Evolutionary conservation across 2,888 invertebrate genomes (phyloP).

Genomic region (Saturnia japonica): DNA sequence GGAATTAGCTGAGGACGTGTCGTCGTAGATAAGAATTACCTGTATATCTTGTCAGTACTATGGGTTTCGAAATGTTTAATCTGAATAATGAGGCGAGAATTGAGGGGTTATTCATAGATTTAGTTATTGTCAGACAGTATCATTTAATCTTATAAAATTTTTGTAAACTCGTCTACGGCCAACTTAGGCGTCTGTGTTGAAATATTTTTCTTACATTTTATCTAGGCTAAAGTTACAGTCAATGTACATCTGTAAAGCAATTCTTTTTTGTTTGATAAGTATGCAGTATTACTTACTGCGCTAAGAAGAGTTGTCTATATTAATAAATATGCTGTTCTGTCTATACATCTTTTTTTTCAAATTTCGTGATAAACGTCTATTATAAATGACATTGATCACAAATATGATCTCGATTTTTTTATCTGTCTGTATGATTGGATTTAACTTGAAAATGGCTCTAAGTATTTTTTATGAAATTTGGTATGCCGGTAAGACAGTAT

Average conservation of each 20-base stretch:
- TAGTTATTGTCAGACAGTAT: neutral
- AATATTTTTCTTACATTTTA: neutral
- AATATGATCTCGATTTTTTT: too few relatives aligned
- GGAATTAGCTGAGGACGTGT: conserved; percentile 45
- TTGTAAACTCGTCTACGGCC: neutral
- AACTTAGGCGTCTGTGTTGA: neutral
- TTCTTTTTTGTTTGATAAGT: neutral
- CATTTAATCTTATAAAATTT: too few relatives aligned
- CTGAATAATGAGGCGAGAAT: conserved; percentile 9
- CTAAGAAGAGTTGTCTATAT: too few relatives aligned
- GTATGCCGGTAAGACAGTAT: too few relatives aligned
- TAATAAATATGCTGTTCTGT: too few relatives aligned
- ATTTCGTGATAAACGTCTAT: too few relatives aligned
- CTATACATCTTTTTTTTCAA: too few relatives aligned
- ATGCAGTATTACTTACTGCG: too few relatives aligned
- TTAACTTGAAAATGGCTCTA: too few relatives aligned
- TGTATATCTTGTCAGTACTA: conserved; percentile 24
- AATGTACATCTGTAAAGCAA: neutral
- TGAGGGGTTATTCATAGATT: neutral
- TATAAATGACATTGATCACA: too few relatives aligned
- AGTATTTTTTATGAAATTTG: too few relatives aligned
- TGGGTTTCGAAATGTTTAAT: conserved; percentile 7
- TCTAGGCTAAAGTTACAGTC: neutral
- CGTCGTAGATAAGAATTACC: conserved; percentile 49
- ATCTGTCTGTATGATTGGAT: too few relatives aligned